phyloP scores from a whole-genome alignment of 2,888 invertebrate species.

The Monoplex corrugatus region DNA sequence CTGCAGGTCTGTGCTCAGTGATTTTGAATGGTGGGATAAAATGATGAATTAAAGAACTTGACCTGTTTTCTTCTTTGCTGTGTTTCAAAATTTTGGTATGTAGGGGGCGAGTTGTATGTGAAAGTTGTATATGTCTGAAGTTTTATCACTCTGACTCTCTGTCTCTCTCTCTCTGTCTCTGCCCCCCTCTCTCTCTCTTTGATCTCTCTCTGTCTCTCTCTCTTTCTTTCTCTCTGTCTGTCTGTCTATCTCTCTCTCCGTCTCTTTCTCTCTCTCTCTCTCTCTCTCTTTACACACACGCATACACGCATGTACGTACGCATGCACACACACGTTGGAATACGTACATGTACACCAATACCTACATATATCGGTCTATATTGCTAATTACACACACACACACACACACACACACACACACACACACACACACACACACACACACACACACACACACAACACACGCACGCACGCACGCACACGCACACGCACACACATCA shows the following conservation, averaged over 20 bases:
- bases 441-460: not conserved
- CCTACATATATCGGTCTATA: not conserved
- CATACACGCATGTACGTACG: not conserved
- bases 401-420: not conserved
- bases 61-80: too few relatives aligned
- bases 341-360: too few relatives aligned
- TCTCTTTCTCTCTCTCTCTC: not conserved
- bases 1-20: too few relatives aligned
- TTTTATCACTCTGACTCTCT: too few relatives aligned
- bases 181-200: not conserved
- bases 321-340: too few relatives aligned
- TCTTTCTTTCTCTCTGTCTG: too few relatives aligned
- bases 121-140: too few relatives aligned
- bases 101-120: too few relatives aligned
- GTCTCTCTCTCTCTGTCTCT: not conserved
- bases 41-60: too few relatives aligned
- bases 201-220: not conserved
- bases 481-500: not conserved
- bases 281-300: not conserved
- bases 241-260: not conserved
- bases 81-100: too few relatives aligned
- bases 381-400: not conserved
- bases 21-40: too few relatives aligned
- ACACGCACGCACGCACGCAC: not conserved
- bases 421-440: not conserved